Evolutionary conservation across 2,113 vertebrate genomes (phyloP), one percentile per base, ranked within the genome.

Genomic region (Microcebus griseorufus): DNA sequence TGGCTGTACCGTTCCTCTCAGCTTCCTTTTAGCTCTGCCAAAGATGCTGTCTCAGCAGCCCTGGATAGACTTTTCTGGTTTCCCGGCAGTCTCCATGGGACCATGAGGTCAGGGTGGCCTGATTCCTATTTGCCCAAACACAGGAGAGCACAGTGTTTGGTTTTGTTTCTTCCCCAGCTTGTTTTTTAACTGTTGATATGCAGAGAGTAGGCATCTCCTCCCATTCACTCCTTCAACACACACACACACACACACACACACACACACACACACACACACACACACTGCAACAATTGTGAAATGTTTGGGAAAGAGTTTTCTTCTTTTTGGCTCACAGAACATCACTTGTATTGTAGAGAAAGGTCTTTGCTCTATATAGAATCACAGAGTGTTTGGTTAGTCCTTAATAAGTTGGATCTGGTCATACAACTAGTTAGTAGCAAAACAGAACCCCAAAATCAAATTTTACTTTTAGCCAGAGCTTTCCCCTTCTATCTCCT

Each of bases 101-200:
- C 84, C 25, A 39, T 4, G 81, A 94, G 93, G 93, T 93, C 81
- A 93, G 76, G 48, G 78, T 76, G 76, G 65, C 91, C 91, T 93
- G 80, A 94, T 82, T 96, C 58, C 88, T 93, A 16, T 95, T 97
- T 45, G 76, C 65, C 72, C 60, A 62, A 88, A 86, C 78, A 82
- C n/a, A 76, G 88, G 53, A 37, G 13, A 91, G 45, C 37, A 20
- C 7, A 10, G 45, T 62, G 39, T 23, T 53, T 76, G 69, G 75
- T 55, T 32, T 62, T 62, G 23, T 27, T 62, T 64, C 12, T 64
- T 25, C 4, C 25, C 8, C 86, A 89, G 75, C 18, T 58, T 64
- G 42, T 37, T 90, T 94, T 88, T 89, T 48, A 80, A 64, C 48
- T 70, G 34, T 90, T n/a, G 17, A 51, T 85, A 42, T 4, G 9